phyloP scores from a whole-genome alignment of 2,888 invertebrate genomes.

The Drosophila multiciliata region DNA sequence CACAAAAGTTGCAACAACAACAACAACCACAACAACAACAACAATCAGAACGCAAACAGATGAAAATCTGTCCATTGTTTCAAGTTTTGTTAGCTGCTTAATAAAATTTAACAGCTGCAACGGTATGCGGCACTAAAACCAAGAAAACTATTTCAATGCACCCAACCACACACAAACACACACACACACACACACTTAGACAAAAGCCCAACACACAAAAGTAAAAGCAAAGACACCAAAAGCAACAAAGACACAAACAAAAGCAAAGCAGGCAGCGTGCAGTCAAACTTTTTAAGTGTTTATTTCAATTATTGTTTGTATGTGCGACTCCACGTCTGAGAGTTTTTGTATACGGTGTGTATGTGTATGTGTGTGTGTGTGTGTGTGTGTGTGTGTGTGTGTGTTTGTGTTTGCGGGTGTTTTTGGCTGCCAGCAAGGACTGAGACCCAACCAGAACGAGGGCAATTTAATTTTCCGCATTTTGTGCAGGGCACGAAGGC shows the following conservation, averaged over 20 bases:
- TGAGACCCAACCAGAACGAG: conserved; percentile 39
- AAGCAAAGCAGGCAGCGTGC: conserved; percentile 40
- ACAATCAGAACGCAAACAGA: conserved; percentile 20
- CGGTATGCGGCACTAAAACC: conserved; percentile 47
- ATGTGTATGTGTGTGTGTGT: conserved; percentile 28
- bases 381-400: conserved; percentile 18
- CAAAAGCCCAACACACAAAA: conserved; percentile 26
- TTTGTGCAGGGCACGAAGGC: conserved; percentile 56
- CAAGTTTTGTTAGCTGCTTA: conserved; percentile 55
- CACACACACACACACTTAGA: conserved; percentile 2
- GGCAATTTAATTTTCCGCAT: conserved; percentile 81
- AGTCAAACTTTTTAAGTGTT: conserved; percentile 78
- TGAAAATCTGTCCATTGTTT: conserved; percentile 58
- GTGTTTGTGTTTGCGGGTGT: conserved; percentile 25
- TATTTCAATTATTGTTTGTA: conserved; percentile 81
- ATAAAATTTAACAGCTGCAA: conserved; percentile 73
- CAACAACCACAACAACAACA: conserved; percentile 8
- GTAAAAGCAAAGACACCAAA: conserved; percentile 25
- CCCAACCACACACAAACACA: not conserved
- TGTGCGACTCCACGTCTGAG: conserved; percentile 31
- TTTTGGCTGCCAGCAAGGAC: conserved; percentile 26
- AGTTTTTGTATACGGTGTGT: conserved; percentile 21
- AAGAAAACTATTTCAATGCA: conserved; percentile 66
- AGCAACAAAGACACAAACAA: conserved; percentile 12
- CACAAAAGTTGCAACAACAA: conserved; percentile 30